A percentile compares a stretch with the other conserved stretches of the same genome.
Evolutionary conservation across 2,888 invertebrate genomes (phyloP).

Genomic region (Caenorhabditis doughertyi): DNA sequence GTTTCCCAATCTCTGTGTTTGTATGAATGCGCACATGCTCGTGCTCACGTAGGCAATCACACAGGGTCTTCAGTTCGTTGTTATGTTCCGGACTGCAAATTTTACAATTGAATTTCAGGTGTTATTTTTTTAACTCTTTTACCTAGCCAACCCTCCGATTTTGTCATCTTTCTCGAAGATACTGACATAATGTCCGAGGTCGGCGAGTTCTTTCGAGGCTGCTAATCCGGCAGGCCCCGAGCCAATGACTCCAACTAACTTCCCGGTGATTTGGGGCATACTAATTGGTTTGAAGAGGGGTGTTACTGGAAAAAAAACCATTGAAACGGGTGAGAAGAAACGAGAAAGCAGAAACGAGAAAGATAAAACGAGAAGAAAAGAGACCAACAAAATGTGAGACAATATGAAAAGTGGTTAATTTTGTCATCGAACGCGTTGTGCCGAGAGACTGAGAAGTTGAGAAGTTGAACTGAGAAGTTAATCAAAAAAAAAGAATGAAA

Average conservation of each 20-base stretch:
- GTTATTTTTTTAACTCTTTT: background rate
- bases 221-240: slow-evolving; percentile 91
- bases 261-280: no score
- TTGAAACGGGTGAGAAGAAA: no score
- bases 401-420: no score
- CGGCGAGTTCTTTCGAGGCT: slow-evolving; percentile 97
- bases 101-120: background rate
- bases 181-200: slow-evolving; percentile 95
- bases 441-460: no score
- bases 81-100: slow-evolving; percentile 93
- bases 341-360: no score
- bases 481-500: no score
- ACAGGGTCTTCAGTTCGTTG: slow-evolving; percentile 92
- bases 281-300: no score
- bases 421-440: no score
- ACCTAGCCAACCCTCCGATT: slow-evolving; percentile 92
- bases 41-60: slow-evolving; percentile 90
- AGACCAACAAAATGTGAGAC: no score
- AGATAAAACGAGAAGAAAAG: no score
- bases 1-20: slow-evolving; percentile 93
- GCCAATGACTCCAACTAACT: slow-evolving; percentile 92
- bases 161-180: slow-evolving; percentile 98
- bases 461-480: no score
- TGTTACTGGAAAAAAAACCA: no score
- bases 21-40: slow-evolving; percentile 95